Percentiles rank a stretch among this genome's conserved stretches.
These are phyloP conservation scores for Scortum barcoo DNA, from an alignment of 2,113 vertebrate species.

Conservation along the genomic window DNA sequence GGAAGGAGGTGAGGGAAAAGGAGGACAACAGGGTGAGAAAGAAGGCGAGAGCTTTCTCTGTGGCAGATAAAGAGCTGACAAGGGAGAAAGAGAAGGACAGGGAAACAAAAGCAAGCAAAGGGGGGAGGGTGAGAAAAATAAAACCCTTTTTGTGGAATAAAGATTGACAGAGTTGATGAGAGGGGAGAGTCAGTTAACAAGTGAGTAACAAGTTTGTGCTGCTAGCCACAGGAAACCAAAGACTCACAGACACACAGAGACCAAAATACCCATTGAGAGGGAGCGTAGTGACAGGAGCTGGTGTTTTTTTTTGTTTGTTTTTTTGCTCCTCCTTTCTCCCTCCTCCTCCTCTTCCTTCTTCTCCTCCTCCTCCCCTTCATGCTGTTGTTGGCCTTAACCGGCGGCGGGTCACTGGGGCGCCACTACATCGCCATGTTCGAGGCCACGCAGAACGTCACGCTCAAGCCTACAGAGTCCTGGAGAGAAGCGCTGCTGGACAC, in stretches of 20 bases:
- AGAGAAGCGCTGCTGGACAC: constrained; percentile 97
- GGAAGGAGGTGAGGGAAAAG: constrained; percentile 2
- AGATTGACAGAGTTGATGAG: constrained; percentile 55
- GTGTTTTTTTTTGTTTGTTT: constrained; percentile 40
- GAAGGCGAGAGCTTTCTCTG: constrained; percentile 75
- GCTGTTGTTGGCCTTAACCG: constrained; percentile 96
- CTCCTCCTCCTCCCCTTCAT: constrained; percentile 71
- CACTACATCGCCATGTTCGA: constrained; percentile 99
- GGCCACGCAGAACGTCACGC: constrained; percentile 97
- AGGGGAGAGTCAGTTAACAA: constrained; percentile 79
- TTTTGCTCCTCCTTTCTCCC: constrained; percentile 6
- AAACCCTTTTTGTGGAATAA: background rate
- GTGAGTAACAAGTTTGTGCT: constrained; percentile 35
- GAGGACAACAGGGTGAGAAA: constrained; percentile 55
- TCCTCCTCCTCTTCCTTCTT: background rate
- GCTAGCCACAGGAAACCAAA: constrained; percentile 34
- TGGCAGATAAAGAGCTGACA: constrained; percentile 41
- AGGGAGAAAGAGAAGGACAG: constrained; percentile 21
- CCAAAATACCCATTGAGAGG: constrained; percentile 57
- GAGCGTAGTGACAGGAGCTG: constrained; percentile 58
- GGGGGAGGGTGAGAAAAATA: constrained; percentile 41
- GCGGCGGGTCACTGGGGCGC: constrained; percentile 94
- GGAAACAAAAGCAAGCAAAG: constrained; percentile 12
- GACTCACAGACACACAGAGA: constrained; percentile 32
- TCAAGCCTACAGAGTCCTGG: constrained; percentile 98